Conservation (phyloP, 2,797 vertebrate species). For the Takifugu rubripes region DNA sequence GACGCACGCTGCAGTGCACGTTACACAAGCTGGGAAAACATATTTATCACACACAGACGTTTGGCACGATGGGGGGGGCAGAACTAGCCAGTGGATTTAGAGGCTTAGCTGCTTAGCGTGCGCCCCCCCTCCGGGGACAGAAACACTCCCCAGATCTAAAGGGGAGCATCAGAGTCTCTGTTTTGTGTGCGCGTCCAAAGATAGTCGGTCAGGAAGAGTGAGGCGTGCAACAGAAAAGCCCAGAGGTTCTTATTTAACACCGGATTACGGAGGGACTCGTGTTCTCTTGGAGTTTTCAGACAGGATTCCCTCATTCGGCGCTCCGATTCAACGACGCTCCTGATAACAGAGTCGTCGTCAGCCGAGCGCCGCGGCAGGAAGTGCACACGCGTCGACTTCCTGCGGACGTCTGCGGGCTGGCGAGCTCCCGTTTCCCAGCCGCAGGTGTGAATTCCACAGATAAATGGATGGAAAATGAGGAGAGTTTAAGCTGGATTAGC, state of each 20-base stretch:
- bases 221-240: constrained; percentile 8
- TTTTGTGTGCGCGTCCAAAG: constrained; percentile 21
- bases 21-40: constrained; percentile 10
- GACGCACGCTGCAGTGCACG: neutral
- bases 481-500: too few relatives aligned
- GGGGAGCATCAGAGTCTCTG: neutral
- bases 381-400: neutral
- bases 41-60: neutral
- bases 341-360: neutral
- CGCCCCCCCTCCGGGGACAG: constrained; percentile 28
- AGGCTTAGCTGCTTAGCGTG: constrained; percentile 8
- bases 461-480: neutral
- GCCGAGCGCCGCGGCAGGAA: neutral
- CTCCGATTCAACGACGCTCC: too few relatives aligned
- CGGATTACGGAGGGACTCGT: constrained; percentile 14
- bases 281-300: constrained; percentile 5
- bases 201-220: constrained; percentile 15
- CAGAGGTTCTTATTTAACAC: constrained; percentile 22
- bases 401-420: neutral
- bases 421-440: neutral
- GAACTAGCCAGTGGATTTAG: constrained; percentile 12
- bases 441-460: neutral
- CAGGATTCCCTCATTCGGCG: too few relatives aligned
- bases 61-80: constrained; percentile 2
- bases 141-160: constrained; percentile 32